Percentiles rank a stretch among this genome's conserved stretches.
These are phyloP conservation scores for Pseudomugil gertrudae DNA, from an alignment of 2,797 vertebrate genomes.

Conservation along the genomic window DNA sequence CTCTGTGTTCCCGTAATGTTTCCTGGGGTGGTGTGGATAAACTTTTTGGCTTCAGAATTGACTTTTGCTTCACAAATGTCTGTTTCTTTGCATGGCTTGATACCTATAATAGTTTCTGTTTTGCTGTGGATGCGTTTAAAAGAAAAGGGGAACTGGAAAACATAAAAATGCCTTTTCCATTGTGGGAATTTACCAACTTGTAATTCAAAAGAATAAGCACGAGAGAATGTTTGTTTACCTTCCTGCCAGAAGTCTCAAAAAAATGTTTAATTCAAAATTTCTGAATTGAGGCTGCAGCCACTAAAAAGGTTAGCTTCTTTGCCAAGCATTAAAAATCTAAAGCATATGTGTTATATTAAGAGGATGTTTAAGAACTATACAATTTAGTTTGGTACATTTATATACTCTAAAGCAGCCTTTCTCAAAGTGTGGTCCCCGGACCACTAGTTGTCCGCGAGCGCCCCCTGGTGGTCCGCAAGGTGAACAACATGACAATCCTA, in stretches of 20 bases:
- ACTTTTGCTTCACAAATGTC: slow-evolving; percentile 54
- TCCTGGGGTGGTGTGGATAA: slow-evolving; percentile 53
- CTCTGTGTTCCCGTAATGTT: slow-evolving; percentile 30
- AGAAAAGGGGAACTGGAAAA: slow-evolving; percentile 28
- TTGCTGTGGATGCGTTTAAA: slow-evolving; percentile 48
- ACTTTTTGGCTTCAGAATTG: slow-evolving; percentile 35
- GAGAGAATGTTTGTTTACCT: slow-evolving; percentile 7
- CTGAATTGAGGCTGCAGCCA: slow-evolving; percentile 13
- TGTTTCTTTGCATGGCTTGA: slow-evolving; percentile 69
- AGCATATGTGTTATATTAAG: background rate
- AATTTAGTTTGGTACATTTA: background rate
- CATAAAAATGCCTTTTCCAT: slow-evolving; percentile 38
- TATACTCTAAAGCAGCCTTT: background rate
- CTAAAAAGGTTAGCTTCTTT: background rate
- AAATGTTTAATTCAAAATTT: background rate
- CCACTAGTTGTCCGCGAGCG: too few species aligned
- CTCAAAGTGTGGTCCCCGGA: too few species aligned
- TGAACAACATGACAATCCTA: too few species aligned
- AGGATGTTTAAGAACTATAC: slow-evolving; percentile 3
- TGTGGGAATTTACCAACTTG: slow-evolving; percentile 22
- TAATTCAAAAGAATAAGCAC: slow-evolving; percentile 7
- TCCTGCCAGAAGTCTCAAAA: slow-evolving; percentile 7
- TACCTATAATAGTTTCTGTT: slow-evolving; percentile 64
- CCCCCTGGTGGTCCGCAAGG: too few species aligned
- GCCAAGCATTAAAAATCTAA: slow-evolving; percentile 1